Evolutionary conservation across 2,113 vertebrate genomes (phyloP).

Genomic region (Cyprinodon tularosa): DNA sequence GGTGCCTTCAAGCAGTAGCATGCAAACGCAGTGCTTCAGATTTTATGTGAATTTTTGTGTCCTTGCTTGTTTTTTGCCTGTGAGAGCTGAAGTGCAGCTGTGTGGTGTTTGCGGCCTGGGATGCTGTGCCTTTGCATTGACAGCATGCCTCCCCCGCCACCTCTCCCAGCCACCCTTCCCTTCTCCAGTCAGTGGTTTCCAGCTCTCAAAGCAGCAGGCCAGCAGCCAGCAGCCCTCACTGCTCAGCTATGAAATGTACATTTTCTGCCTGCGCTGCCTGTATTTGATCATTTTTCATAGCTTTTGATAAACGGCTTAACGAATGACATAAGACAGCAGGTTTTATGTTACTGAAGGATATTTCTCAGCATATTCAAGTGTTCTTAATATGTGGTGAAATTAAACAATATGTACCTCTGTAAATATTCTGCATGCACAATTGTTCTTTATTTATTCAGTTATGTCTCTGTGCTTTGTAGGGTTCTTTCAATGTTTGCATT

Average conservation of each 20-base stretch:
- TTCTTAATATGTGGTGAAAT: neutral
- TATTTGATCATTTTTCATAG: constrained; percentile 49
- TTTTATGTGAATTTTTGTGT: constrained; percentile 30
- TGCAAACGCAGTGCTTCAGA: constrained; percentile 16
- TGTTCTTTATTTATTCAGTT: neutral
- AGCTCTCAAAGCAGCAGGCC: constrained; percentile 61
- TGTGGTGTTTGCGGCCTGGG: constrained; percentile 57
- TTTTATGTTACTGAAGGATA: constrained; percentile 14
- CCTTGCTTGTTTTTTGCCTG: constrained; percentile 26
- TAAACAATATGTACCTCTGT: constrained; percentile 1
- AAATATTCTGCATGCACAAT: neutral
- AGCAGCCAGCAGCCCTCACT: constrained; percentile 56
- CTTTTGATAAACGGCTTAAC: constrained; percentile 46
- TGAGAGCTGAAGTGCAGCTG: constrained; percentile 31
- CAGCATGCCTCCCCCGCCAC: constrained; percentile 52
- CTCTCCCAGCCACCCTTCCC: neutral
- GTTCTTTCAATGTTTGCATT: neutral
- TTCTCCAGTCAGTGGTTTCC: constrained; percentile 67
- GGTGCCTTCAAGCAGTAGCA: constrained; percentile 11
- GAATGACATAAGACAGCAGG: constrained; percentile 13
- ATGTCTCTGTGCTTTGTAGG: neutral
- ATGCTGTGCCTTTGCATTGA: constrained; percentile 69
- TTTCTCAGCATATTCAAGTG: constrained; percentile 16
- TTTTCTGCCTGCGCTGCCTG: constrained; percentile 59
- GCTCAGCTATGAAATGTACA: constrained; percentile 59